Evolutionary conservation across 2,888 invertebrate genomes (phyloP).

Genomic region (Drosophila atroscutellata): DNA sequence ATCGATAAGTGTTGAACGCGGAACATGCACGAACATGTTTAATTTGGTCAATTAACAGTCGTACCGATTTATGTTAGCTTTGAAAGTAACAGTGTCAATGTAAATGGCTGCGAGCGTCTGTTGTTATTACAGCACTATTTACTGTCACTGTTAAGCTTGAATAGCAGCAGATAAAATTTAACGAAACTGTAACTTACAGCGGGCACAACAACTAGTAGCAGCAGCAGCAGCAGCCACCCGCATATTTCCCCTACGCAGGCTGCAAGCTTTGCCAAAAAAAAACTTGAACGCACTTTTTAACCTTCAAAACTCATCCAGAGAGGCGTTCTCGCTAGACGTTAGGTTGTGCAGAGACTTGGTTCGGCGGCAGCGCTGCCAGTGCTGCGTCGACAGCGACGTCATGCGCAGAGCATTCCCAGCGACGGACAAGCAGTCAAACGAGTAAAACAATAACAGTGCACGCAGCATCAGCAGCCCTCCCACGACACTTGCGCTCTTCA

Average conservation of each 20-base stretch:
- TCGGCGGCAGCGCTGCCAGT: slow-evolving; percentile 59
- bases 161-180: slow-evolving; percentile 65
- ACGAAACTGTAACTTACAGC: slow-evolving; percentile 59
- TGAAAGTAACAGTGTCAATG: slow-evolving; percentile 48
- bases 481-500: slow-evolving; percentile 69
- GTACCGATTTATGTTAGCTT: neutral
- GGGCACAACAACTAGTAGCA: neutral
- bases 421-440: slow-evolving; percentile 48
- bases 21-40: neutral
- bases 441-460: slow-evolving; percentile 55
- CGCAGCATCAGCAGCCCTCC: slow-evolving; percentile 58
- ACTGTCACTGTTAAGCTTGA: slow-evolving; percentile 10
- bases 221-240: slow-evolving; percentile 26
- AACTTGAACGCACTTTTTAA: slow-evolving; percentile 78
- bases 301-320: slow-evolving; percentile 71
- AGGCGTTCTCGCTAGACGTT: slow-evolving; percentile 40
- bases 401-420: slow-evolving; percentile 57
- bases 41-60: slow-evolving; percentile 2
- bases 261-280: slow-evolving; percentile 36
- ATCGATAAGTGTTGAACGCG: neutral
- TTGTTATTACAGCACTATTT: slow-evolving; percentile 49
- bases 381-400: slow-evolving; percentile 39
- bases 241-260: slow-evolving; percentile 58
- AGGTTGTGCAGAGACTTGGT: slow-evolving; percentile 28
- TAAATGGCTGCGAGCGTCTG: slow-evolving; percentile 37